Conservation (phyloP, 2,113 vertebrate species). For the Oryzias javanicus region DNA sequence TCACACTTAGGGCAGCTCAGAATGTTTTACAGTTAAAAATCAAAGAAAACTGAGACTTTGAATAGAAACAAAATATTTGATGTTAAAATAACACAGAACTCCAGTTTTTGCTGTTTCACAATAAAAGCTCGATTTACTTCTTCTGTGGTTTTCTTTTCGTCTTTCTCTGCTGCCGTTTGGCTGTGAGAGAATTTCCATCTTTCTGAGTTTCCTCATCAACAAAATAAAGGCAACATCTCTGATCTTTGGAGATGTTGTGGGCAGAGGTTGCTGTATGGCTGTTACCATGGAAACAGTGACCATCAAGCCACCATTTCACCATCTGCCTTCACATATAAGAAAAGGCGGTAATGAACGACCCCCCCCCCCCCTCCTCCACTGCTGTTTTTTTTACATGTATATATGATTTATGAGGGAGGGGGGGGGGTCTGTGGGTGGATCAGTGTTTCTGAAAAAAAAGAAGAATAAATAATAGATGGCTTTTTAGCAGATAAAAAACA, state of each 20-base stretch:
- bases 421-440: constrained; percentile 42
- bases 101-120: too few species aligned
- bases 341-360: constrained; percentile 62
- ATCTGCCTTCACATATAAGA: constrained; percentile 57
- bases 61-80: too few species aligned
- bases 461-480: constrained; percentile 15
- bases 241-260: constrained; percentile 69
- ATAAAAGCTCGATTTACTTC: too few species aligned
- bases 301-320: constrained; percentile 61
- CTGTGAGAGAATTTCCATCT: too few species aligned
- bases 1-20: background rate
- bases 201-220: too few species aligned
- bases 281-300: constrained; percentile 80
- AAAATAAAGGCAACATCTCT: constrained; percentile 60
- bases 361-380: background rate
- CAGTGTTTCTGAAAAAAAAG: constrained; percentile 3
- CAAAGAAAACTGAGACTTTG: background rate
- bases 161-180: too few species aligned
- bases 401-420: constrained; percentile 38
- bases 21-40: background rate
- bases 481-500: constrained; percentile 9
- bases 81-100: too few species aligned
- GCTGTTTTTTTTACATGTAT: constrained; percentile 13
- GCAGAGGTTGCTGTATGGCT: constrained; percentile 53
- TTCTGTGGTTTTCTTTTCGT: too few species aligned